Evolutionary conservation across 1,140 invertebrate genomes (phyloP), one percentile per base, ranked within the genome.

Genomic region (Sweltsa coloradensis): DNA sequence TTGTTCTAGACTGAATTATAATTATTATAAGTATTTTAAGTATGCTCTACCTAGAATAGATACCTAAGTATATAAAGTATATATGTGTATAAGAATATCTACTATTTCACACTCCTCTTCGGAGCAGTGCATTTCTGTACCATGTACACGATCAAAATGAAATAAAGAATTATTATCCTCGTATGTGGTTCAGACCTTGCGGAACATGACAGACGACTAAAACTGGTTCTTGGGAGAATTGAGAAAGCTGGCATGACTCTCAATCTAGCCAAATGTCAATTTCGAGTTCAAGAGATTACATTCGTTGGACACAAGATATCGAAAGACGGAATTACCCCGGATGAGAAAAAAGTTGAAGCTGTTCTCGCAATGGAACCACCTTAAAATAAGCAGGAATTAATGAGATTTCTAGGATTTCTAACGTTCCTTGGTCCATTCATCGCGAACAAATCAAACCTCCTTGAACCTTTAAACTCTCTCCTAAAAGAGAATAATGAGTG

Each of bases 101-200:
- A n/a, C n/a, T n/a, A n/a, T n/a, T n/a, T n/a, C n/a, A n/a, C n/a
- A n/a, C n/a, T n/a, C n/a, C n/a, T n/a, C n/a, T n/a, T n/a, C n/a
- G n/a, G n/a, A n/a, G n/a, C n/a, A n/a, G n/a, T n/a, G n/a, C n/a
- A n/a, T n/a, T n/a, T n/a, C n/a, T n/a, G n/a, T n/a, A n/a, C n/a
- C n/a, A n/a, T n/a, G n/a, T n/a, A n/a, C n/a, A n/a, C n/a, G n/a
- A n/a, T n/a, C n/a, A n/a, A n/a, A n/a, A n/a, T n/a, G n/a, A n/a
- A n/a, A n/a, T n/a, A n/a, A n/a, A n/a, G n/a, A n/a, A n/a, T n/a
- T n/a, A n/a, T n/a, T n/a, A 48, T 52, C 9, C 25, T 52, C 18
- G 41, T 52, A 3, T 11, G 48, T 18, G 16, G 31, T 16, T 18
- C 50, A 11, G 14, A n/a, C 37, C 2, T 26, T 42, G 11, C 31